Evolutionary conservation across 2,113 vertebrate genomes (phyloP).

Genomic region (Anas platyrhynchos): DNA sequence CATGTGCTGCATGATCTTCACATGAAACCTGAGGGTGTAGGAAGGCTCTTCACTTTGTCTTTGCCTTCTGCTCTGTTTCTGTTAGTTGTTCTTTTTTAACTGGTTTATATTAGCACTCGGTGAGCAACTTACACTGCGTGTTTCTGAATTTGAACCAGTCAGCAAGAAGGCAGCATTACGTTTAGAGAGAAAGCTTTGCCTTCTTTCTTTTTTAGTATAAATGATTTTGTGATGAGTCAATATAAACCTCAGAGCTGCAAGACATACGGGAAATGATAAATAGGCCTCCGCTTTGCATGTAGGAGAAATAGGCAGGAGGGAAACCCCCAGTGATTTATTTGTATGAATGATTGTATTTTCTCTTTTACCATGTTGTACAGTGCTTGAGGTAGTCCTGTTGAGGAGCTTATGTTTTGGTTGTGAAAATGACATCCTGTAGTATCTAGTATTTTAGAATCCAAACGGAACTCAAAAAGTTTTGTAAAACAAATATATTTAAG

Average conservation of each 20-base stretch:
- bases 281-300: neutral
- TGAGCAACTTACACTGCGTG: neutral
- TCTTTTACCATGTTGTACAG: neutral
- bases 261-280: constrained; percentile 6
- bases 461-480: neutral
- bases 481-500: neutral
- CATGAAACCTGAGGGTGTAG: rapidly evolving
- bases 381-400: neutral
- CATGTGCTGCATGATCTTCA: neutral
- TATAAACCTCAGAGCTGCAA: neutral
- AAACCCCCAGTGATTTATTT: neutral
- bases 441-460: neutral
- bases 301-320: neutral
- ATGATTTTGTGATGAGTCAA: constrained; percentile 9
- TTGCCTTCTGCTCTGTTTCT: neutral
- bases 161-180: neutral
- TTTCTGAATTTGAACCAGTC: neutral
- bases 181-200: neutral
- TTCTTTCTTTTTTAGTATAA: constrained; percentile 2
- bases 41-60: neutral
- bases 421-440: neutral
- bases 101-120: neutral
- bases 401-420: neutral
- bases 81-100: neutral
- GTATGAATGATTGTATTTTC: neutral